Evolutionary conservation across 2,113 vertebrate genomes (phyloP).

Genomic region (Platysteira castanea): DNA sequence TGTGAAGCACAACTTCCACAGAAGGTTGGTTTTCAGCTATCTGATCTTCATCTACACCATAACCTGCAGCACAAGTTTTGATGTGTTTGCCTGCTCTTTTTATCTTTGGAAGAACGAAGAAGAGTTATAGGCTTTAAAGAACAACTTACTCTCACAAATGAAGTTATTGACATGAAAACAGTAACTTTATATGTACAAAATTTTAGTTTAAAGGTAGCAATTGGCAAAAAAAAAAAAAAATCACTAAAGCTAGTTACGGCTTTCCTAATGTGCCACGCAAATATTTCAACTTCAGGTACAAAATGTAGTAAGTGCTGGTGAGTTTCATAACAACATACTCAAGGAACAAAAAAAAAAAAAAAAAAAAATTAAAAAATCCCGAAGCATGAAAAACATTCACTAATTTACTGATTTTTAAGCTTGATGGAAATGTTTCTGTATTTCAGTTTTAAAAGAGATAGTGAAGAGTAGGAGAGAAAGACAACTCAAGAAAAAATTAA

Average conservation of each 20-base stretch:
- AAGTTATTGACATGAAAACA: neutral
- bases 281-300: neutral
- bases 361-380: neutral
- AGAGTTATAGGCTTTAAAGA: neutral
- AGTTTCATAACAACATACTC: neutral
- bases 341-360: neutral
- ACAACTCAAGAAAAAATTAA: neutral
- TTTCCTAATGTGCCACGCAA: neutral
- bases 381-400: neutral
- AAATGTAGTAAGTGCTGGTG: neutral
- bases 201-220: neutral
- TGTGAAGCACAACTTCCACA: neutral
- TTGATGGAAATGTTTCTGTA: neutral
- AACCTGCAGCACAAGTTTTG: neutral
- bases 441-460: neutral
- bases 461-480: neutral
- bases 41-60: neutral
- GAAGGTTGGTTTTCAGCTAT: neutral
- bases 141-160: neutral
- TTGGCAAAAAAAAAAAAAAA: neutral
- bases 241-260: neutral
- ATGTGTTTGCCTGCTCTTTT: neutral
- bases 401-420: neutral
- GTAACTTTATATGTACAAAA: accelerated
- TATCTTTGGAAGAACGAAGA: neutral